Percentiles rank a stretch among this genome's conserved stretches.
Conservation (phyloP, 2,797 vertebrate species). For the Steatocranus sp. region DNA sequence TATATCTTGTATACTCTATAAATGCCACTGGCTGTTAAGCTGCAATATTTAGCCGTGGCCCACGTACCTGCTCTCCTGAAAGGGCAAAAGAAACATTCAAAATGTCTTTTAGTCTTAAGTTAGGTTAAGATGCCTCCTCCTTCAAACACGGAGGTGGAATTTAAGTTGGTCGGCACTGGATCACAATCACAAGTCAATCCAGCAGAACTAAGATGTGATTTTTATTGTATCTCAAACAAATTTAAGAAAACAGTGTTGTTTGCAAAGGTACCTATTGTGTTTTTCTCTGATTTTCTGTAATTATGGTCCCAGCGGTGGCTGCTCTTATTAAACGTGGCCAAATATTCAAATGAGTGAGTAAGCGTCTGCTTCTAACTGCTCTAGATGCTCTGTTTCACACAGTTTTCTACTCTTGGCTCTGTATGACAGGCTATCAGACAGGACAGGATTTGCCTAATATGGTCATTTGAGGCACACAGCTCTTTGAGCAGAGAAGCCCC, state of each 20-base stretch:
- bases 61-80: background rate
- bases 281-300: background rate
- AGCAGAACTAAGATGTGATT: background rate
- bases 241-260: background rate
- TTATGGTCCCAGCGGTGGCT: background rate
- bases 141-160: background rate
- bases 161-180: background rate
- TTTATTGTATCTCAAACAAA: background rate
- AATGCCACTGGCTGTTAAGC: background rate
- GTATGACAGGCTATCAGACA: background rate
- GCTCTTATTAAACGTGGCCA: background rate
- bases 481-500: background rate
- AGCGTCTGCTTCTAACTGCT: background rate
- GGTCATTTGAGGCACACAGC: background rate
- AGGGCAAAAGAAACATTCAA: slow-evolving; percentile 29
- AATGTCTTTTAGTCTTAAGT: background rate
- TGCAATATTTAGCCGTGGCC: background rate
- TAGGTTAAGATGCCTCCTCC: background rate
- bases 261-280: background rate
- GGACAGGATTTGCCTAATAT: background rate
- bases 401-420: background rate
- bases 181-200: background rate
- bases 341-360: background rate
- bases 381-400: background rate
- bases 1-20: background rate